phyloP scores from a whole-genome alignment of 2,113 vertebrate genomes.

The Chroicocephalus ridibundus region DNA sequence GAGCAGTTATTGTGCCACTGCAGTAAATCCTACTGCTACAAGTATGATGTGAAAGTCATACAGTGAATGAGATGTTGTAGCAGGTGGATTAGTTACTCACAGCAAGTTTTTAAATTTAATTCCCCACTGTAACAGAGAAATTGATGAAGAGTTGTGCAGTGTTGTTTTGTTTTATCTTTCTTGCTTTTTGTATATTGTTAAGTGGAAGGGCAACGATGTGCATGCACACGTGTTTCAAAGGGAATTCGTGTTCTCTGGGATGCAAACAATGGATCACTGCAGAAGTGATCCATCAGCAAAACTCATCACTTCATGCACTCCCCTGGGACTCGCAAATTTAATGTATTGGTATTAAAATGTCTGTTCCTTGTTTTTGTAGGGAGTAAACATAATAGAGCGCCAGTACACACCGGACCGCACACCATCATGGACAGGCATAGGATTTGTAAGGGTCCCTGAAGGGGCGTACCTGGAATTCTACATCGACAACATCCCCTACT shows the following conservation, averaged over 20 bases:
- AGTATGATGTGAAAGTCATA: neutral
- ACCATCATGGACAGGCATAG: slow-evolving; percentile 93
- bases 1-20: neutral
- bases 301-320: neutral
- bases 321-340: neutral
- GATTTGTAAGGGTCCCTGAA: slow-evolving; percentile 92
- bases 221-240: neutral
- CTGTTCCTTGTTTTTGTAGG: slow-evolving; percentile 68
- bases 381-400: slow-evolving; percentile 82
- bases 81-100: neutral
- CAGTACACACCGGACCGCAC: slow-evolving; percentile 83
- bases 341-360: neutral
- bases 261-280: neutral
- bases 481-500: slow-evolving; percentile 90
- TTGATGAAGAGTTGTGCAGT: neutral
- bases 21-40: neutral
- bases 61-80: neutral
- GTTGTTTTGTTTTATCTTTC: neutral
- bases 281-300: neutral
- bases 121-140: neutral
- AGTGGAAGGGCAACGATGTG: neutral
- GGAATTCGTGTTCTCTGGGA: neutral
- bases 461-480: slow-evolving; percentile 91
- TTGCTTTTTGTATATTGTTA: neutral
- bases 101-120: neutral